Conservation (phyloP, 2,888 invertebrate species). For the Flabesymbios commensalis region DNA sequence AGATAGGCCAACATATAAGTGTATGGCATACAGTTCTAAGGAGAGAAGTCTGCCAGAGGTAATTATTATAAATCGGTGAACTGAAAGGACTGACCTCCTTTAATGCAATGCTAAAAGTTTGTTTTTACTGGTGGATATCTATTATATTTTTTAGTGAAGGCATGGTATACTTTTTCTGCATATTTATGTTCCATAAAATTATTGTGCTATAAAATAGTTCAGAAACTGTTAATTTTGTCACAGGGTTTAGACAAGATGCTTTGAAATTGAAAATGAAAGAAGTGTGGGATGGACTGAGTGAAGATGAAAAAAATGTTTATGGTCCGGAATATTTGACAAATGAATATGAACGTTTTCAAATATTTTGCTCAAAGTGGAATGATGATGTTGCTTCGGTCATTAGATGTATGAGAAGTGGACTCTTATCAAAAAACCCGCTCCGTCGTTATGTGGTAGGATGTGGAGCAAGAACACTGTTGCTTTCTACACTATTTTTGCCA, state of each 20-base stretch:
- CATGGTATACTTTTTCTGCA: too few species aligned
- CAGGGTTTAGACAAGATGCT: slow-evolving; percentile 41
- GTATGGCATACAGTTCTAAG: too few species aligned
- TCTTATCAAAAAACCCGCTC: slow-evolving; percentile 51
- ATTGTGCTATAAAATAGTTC: too few species aligned
- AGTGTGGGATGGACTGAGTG: slow-evolving; percentile 48
- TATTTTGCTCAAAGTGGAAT: slow-evolving; percentile 36
- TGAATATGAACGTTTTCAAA: slow-evolving; percentile 43
- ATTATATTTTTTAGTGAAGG: too few species aligned
- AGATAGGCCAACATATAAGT: too few species aligned
- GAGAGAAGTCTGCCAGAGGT: too few species aligned
- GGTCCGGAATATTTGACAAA: slow-evolving; percentile 48
- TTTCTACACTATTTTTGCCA: slow-evolving; percentile 48
- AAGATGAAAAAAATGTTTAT: slow-evolving; percentile 42
- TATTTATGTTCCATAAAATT: too few species aligned
- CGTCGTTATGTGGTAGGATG: slow-evolving; percentile 50
- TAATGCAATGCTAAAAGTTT: too few species aligned
- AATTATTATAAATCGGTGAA: too few species aligned
- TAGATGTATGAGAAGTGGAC: slow-evolving; percentile 49
- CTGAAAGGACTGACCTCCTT: too few species aligned
- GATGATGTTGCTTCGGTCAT: slow-evolving; percentile 53
- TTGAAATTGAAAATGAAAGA: slow-evolving; percentile 41
- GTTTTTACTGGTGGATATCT: too few species aligned
- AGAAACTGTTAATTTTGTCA: slow-evolving; percentile 34
- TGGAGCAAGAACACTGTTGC: slow-evolving; percentile 48